A percentile compares a stretch with the other conserved stretches of the same genome.
phyloP scores from a whole-genome alignment of 2,113 vertebrate genomes.

The Rhegmatorhina hoffmannsi region DNA sequence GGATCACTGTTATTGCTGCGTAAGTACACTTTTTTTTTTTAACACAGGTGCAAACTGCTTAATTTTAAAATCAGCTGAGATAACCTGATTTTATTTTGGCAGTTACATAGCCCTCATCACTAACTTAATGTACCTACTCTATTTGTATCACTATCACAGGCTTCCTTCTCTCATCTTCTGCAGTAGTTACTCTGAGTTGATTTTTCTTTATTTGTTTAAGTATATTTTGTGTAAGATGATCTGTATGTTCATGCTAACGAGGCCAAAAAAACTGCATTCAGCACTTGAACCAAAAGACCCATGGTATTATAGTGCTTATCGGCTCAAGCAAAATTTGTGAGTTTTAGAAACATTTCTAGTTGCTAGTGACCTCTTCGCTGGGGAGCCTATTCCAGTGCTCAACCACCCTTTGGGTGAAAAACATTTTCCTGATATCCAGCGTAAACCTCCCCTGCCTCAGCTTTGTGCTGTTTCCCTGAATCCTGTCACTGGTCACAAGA shows the following conservation, averaged over 20 bases:
- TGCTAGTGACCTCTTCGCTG: background rate
- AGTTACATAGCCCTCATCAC: background rate
- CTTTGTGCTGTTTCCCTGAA: background rate
- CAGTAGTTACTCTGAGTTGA: background rate
- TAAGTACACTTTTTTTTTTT: slow-evolving; percentile 72
- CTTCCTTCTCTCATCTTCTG: background rate
- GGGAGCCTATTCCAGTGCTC: background rate
- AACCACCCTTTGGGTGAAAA: background rate
- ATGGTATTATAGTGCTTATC: background rate
- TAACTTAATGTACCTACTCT: background rate
- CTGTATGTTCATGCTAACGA: background rate
- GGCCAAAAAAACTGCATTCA: background rate
- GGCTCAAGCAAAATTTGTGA: background rate
- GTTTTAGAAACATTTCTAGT: background rate
- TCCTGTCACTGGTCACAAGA: background rate
- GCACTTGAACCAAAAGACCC: background rate
- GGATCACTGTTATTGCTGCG: slow-evolving; percentile 82
- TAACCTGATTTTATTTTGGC: background rate
- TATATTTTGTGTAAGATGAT: background rate
- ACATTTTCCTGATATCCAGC: background rate
- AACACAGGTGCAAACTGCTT: background rate
- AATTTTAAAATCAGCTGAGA: background rate
- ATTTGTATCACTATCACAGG: background rate
- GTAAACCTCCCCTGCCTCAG: background rate
- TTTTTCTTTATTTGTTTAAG: background rate